Evolutionary conservation across 2,797 vertebrate genomes (phyloP), one percentile per base, ranked within the genome.

Genomic region (Phalanger gymnotis): DNA sequence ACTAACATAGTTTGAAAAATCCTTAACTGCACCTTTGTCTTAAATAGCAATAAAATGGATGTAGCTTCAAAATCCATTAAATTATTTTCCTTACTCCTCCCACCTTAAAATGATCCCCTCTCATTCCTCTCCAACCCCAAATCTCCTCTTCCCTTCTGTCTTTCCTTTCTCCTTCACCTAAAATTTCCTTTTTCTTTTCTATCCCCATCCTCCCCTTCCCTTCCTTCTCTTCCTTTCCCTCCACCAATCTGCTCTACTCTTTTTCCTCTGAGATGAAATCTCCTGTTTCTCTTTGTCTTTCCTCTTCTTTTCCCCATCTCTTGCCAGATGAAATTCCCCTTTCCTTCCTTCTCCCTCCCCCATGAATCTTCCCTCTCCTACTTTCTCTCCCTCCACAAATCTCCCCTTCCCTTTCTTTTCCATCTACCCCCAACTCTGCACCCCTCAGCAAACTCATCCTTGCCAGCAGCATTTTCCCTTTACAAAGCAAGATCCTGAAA

Each of bases 401-500:
- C 52, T 53, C 51, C 90, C 90, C 90, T 90, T 90, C 40, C 91
- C n/a, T 92, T 53, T 90, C 27, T 90, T 54, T 92, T 52, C 57
- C 53, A 92, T 56, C 19, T 54, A 6, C 91, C 40, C 91, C 54
- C 91, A 47, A 31, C 47, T 40, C 73, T 34, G 30, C 47, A 56
- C 40, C 91, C 57, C 91, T 56, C 94, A 95, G 92, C 31, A 81
- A 96, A 93, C 95, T 96, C 95, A 47, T 91, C 81, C 95, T 96
- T 95, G 90, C 52, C 93, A 90, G 92, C 90, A 96, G 51, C 10
- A 5, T 92, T 97, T 96, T 94, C 91, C 91, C 47, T 95, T 93
- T 98, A 94, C 96, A 96, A 95, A 98, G 97, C 96, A 95, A 96
- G 97, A 98, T 95, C 97, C 97, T 98, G 97, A 98, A 98, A 98